These are phyloP conservation scores for Dione juno DNA, from an alignment of 2,888 invertebrate species.

Conservation along the genomic window DNA sequence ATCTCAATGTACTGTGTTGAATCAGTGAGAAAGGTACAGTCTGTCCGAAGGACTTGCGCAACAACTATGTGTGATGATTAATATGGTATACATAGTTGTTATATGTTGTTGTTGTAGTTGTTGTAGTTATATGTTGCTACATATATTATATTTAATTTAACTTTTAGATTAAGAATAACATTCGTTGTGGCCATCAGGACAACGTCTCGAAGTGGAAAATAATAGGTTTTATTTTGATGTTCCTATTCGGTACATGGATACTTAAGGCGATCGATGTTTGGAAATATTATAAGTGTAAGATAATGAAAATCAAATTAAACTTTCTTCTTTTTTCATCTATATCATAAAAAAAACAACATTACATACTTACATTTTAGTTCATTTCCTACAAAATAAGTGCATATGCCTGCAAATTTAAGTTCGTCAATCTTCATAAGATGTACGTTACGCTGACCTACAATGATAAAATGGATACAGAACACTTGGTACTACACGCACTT, in stretches of 20 bases:
- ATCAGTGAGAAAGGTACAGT: slow-evolving; percentile 5
- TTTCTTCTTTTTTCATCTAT: too few relatives aligned
- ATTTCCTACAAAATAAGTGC: too few relatives aligned
- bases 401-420: too few relatives aligned
- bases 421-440: too few relatives aligned
- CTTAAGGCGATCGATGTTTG: neutral
- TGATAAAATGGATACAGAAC: too few relatives aligned
- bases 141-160: neutral
- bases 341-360: too few relatives aligned
- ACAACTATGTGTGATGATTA: neutral
- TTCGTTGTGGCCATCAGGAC: neutral
- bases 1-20: neutral
- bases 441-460: too few relatives aligned
- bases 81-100: too few relatives aligned
- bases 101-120: too few relatives aligned
- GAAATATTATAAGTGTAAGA: neutral
- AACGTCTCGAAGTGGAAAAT: neutral
- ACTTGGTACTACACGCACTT: too few relatives aligned
- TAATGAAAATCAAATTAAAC: neutral
- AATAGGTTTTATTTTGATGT: neutral
- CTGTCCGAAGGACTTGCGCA: neutral
- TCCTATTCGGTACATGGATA: neutral
- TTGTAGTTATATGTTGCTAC: too few relatives aligned
- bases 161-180: slow-evolving; percentile 1
- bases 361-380: too few relatives aligned